Evolutionary conservation across 2,888 invertebrate species (phyloP).

Genomic region (Hirtodrosophila alboralis): DNA sequence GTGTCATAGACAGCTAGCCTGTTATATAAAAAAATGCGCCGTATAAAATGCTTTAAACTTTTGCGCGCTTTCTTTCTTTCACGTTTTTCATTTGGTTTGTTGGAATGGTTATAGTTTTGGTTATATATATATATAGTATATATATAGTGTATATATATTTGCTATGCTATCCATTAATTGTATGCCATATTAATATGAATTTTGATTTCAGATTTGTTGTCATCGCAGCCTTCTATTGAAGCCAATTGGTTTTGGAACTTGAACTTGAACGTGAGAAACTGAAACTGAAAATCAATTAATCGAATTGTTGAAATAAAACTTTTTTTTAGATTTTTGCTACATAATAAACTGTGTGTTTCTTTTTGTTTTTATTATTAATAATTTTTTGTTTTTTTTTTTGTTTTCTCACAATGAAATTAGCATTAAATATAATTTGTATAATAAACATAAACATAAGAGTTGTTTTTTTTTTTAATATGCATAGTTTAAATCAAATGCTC

Average conservation of each 20-base stretch:
- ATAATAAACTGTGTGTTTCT: slow-evolving; percentile 79
- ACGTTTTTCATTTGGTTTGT: slow-evolving; percentile 38
- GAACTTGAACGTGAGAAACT: slow-evolving; percentile 35
- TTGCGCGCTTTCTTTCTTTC: slow-evolving; percentile 49
- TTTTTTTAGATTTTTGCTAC: slow-evolving; percentile 62
- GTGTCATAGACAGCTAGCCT: slow-evolving; percentile 69
- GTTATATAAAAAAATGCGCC: slow-evolving; percentile 75
- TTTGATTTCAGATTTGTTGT: slow-evolving; percentile 73
- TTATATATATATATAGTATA: slow-evolving; percentile 38
- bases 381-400: slow-evolving; percentile 43
- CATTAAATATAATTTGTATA: slow-evolving; percentile 71
- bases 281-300: slow-evolving; percentile 34
- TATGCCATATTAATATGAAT: slow-evolving; percentile 73
- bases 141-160: slow-evolving; percentile 26
- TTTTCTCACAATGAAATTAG: slow-evolving; percentile 75
- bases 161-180: slow-evolving; percentile 48
- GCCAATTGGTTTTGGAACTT: slow-evolving; percentile 70
- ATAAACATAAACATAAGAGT: slow-evolving; percentile 78
- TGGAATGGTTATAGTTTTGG: slow-evolving; percentile 57
- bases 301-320: slow-evolving; percentile 56
- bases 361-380: slow-evolving; percentile 25
- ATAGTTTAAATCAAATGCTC: slow-evolving; percentile 72
- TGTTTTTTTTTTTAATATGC: slow-evolving; percentile 32
- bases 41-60: slow-evolving; percentile 69
- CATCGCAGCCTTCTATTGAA: slow-evolving; percentile 78